phyloP scores from a whole-genome alignment of 2,888 invertebrate genomes.

The Dendrolimus houi region DNA sequence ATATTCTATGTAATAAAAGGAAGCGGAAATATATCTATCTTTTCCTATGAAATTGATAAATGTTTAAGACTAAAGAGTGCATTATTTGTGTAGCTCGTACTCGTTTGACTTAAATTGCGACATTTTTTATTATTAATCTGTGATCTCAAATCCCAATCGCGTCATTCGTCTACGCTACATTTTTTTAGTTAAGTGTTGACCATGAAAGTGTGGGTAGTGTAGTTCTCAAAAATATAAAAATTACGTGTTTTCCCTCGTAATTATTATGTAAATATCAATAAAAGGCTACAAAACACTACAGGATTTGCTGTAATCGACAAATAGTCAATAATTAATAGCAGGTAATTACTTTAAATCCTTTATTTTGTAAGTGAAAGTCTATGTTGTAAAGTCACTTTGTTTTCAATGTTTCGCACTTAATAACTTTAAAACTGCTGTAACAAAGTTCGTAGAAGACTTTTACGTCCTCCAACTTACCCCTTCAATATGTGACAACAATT shows the following conservation, averaged over 20 bases:
- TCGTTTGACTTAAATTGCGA: no score
- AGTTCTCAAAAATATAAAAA: constrained; percentile 28
- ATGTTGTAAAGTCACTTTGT: constrained; percentile 2
- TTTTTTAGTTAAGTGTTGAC: constrained; percentile 38
- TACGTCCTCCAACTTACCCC: not conserved
- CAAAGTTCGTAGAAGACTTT: not conserved
- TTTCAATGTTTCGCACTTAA: constrained; percentile 4
- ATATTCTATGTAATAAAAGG: no score
- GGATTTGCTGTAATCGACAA: constrained; percentile 35
- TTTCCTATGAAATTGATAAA: no score
- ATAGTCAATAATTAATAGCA: constrained; percentile 29
- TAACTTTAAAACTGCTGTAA: not conserved
- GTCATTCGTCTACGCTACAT: not conserved
- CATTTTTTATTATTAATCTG: no score
- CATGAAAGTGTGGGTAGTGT: constrained; percentile 35
- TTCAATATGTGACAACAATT: not conserved
- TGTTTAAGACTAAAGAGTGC: no score
- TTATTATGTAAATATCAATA: constrained; percentile 36
- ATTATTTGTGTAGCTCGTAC: no score
- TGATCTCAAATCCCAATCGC: no score
- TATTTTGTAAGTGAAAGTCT: constrained; percentile 51
- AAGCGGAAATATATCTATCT: no score
- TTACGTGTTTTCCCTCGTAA: constrained; percentile 34
- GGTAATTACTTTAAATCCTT: constrained; percentile 29
- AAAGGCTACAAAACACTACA: constrained; percentile 29